Evolutionary conservation across 2,797 vertebrate genomes (phyloP), one percentile per base, ranked within the genome.

Genomic region (Poliocrania exsul): DNA sequence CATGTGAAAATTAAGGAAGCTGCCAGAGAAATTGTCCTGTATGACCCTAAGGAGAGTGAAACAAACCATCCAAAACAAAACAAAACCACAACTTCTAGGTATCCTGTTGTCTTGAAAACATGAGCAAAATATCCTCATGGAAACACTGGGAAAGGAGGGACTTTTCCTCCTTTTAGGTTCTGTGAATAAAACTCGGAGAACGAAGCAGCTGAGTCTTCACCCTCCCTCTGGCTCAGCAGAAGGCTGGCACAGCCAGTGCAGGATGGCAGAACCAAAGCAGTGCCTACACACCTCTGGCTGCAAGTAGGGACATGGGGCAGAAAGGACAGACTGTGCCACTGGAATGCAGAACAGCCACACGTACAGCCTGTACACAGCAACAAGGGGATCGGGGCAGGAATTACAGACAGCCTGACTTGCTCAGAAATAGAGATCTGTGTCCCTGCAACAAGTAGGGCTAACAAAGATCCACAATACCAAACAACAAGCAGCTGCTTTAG

Each of bases 331-430:
- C 13, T 17, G 25, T 25, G 28, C 57, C 0, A 0, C 46, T 51
- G 50, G n/a, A 50, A 18, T 50, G 44, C 1, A 31, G 44, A 19
- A 44, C 47, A 67, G 24, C 25, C 23, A 18, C 11, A 50, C 8
- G 1, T 20, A 49, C 28, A 64, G 57, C 23, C 57, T 1, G 0
- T 0, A 15, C 0, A 0, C 35, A 64, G 49, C 62, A 33, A 3
- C 0, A 4, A 56, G 40, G 54, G 33, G 5, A 15, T 4, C 25
- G 5, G 28, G 4, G 3, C 5, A 19, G 21, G 29, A 35, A 26
- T 9, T 6, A 9, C 5, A 4, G 57, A 42, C 37, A 44, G 7
- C 21, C 20, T 4, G 0, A 17, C 38, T 66, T 53, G 58, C 84
- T 60, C 88, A 53, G 56, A 72, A 69, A 62, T 1, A 40, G 35